phyloP scores from a whole-genome alignment of 2,113 vertebrate species.

The Vulpes lagopus region DNA sequence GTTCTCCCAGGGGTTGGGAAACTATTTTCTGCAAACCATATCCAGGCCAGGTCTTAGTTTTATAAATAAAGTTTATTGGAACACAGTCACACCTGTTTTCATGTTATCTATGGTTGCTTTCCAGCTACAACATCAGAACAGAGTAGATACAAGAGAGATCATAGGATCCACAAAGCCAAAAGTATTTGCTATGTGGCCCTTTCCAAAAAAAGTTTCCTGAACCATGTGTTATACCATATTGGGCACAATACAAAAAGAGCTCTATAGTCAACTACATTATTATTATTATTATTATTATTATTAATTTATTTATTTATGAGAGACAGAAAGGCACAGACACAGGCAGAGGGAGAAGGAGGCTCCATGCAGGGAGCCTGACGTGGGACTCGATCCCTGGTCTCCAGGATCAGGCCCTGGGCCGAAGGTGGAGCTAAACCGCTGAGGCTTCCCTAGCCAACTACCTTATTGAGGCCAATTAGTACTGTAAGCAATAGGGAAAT shows the following conservation, averaged over 20 bases:
- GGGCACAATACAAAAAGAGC: background rate
- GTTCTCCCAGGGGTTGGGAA: background rate
- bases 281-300: too few species aligned
- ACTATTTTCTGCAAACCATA: too few species aligned
- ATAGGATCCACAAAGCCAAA: background rate
- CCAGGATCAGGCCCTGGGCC: too few species aligned
- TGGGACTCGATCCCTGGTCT: too few species aligned
- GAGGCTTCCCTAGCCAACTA: too few species aligned
- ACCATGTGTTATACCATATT: background rate
- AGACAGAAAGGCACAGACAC: too few species aligned
- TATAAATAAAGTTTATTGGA: background rate
- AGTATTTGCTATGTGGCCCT: rapidly evolving
- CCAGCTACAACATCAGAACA: background rate
- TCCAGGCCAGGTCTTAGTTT: background rate
- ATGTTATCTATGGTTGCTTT: background rate
- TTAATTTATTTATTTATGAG: too few species aligned
- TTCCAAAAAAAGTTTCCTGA: background rate
- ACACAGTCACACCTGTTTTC: background rate
- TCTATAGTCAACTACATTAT: background rate
- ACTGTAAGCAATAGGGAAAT: background rate
- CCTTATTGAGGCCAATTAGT: background rate
- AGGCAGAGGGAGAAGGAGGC: too few species aligned
- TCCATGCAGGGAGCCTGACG: too few species aligned
- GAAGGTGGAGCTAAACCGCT: too few species aligned
- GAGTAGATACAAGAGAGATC: background rate